Evolutionary conservation across 2,113 vertebrate species (phyloP).

Genomic region (Equus quagga): DNA sequence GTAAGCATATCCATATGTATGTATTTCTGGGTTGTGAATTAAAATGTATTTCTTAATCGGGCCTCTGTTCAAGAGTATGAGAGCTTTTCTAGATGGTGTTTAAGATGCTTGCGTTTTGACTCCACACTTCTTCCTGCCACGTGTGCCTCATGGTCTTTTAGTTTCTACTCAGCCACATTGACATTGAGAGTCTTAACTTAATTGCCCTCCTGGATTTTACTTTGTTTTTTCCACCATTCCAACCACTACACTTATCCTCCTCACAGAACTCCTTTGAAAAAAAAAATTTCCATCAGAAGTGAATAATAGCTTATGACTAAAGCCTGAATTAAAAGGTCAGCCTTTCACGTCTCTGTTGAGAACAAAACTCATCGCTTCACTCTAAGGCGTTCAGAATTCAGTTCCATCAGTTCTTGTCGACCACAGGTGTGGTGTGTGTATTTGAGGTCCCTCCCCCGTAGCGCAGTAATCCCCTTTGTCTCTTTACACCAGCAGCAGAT

Average conservation of each 20-base stretch:
- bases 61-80: not conserved
- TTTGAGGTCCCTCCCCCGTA: not conserved
- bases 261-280: not conserved
- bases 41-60: not conserved
- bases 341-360: not conserved
- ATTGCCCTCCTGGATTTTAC: conserved; percentile 5
- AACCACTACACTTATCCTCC: not conserved
- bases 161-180: not conserved
- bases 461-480: not conserved
- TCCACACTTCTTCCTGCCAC: not conserved
- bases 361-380: not conserved
- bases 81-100: not conserved
- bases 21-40: not conserved
- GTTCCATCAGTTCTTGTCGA: not conserved
- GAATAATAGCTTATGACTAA: conserved; percentile 4
- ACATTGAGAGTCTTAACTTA: not conserved
- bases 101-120: not conserved
- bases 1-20: not conserved
- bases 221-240: not conserved
- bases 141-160: not conserved
- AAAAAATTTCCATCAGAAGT: not conserved
- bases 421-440: not conserved
- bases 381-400: not conserved
- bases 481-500: not conserved
- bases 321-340: not conserved